These are phyloP conservation scores for Paratilapia polleni DNA, from an alignment of 2,113 vertebrate genomes.

Conservation along the genomic window DNA sequence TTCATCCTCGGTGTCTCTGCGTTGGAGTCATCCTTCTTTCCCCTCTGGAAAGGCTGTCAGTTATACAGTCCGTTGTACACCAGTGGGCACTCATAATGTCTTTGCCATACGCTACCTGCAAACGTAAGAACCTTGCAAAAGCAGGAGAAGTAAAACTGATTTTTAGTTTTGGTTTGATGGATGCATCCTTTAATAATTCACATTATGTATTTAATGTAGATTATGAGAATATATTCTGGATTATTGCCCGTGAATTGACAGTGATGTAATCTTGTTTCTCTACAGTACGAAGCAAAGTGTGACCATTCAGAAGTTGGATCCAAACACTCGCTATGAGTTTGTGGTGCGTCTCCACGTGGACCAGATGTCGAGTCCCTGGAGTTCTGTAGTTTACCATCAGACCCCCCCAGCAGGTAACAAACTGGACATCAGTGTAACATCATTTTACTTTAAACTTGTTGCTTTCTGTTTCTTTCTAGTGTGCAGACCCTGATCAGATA, in stretches of 20 bases:
- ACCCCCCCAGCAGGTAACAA: slow-evolving; percentile 92
- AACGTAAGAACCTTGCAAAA: slow-evolving; percentile 78
- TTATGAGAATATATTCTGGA: background rate
- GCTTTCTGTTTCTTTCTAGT: background rate
- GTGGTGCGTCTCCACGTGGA: slow-evolving; percentile 93
- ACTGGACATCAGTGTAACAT: background rate
- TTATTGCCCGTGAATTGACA: background rate
- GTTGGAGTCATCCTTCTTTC: slow-evolving; percentile 92
- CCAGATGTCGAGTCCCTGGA: slow-evolving; percentile 95
- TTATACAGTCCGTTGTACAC: slow-evolving; percentile 93
- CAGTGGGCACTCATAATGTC: slow-evolving; percentile 90
- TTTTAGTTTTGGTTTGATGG: background rate
- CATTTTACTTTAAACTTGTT: background rate
- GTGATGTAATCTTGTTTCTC: slow-evolving; percentile 27
- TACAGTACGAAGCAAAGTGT: slow-evolving; percentile 88
- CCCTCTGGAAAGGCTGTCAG: slow-evolving; percentile 86
- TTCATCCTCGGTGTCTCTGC: slow-evolving; percentile 87
- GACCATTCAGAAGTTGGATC: slow-evolving; percentile 84
- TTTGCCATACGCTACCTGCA: slow-evolving; percentile 91
- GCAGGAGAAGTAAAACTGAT: background rate
- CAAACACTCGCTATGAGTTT: slow-evolving; percentile 96
- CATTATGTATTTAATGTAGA: background rate
- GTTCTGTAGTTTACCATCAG: slow-evolving; percentile 87
- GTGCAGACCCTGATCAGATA: background rate
- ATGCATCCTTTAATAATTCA: background rate